Base-by-base conservation (phyloP, 2,113 vertebrate species). In the Electrona antarctica region DNA sequence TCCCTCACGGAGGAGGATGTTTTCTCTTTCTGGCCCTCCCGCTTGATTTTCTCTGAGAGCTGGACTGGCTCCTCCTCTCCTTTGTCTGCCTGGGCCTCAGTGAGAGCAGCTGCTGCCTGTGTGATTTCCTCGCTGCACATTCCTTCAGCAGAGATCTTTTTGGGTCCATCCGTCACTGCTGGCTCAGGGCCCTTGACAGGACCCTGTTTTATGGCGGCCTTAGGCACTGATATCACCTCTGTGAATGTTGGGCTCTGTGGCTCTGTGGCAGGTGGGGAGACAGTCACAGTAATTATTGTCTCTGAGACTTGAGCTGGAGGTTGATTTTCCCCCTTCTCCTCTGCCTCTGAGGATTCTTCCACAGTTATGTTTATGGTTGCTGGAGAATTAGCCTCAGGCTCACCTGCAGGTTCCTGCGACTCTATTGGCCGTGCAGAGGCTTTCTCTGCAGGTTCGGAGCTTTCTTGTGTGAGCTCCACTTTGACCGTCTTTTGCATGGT, bases 1-100 rank as follows among this genome's bases (percentile, higher is more conserved):
- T 92, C 89, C 85, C 81, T 89, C 81, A 54, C 86, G 73, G 84
- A 85, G 85, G 85, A 92, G 87, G 87, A 92, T 90, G 91, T 92
- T 91, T 91, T 86, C 87, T 81, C 71, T 91, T 92, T 89, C 71
- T 80, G 90, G 92, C 88, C 89, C 90, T 92, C 91, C 92, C 74
- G 91, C 90, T 91, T 86, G 78, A 87, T 83, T 90, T 92, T 94
- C 91, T 87, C 87, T 81, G 85, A 81, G 84, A 79, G 76, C 81
- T 46, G 73, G 0, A 60, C 58, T 86, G 87, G 86, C 93, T 93
- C 93, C 93, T 81, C 93, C 93, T 87, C 89, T 83, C 79, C 80
- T 94, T 93, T 93, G 93, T 93, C 82, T 92, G 76, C 72, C 5
- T 81, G 91, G 93, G 90, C 92, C 85, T 88, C 89, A 74, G 80